phyloP scores from a whole-genome alignment of 2,113 vertebrate genomes.

The Tetrax tetrax region DNA sequence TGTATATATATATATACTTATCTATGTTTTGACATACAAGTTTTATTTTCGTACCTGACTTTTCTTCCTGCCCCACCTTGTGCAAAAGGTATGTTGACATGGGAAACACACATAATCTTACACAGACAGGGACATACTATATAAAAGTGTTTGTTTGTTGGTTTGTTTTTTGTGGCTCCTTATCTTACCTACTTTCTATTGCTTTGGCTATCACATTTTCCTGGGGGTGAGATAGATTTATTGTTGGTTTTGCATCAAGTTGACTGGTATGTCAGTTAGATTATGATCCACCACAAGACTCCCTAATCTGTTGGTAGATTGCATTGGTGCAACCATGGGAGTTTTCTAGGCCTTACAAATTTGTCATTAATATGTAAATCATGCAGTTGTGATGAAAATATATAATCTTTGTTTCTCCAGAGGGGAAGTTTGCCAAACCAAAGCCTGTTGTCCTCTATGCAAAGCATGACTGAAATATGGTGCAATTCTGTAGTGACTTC shows the following conservation, averaged over 20 bases:
- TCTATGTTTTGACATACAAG: neutral
- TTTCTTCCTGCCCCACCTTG: neutral
- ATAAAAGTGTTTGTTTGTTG: neutral
- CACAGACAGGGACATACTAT: neutral
- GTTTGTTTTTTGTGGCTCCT: neutral
- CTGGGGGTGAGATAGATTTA: neutral
- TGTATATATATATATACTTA: neutral
- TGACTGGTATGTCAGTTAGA: neutral
- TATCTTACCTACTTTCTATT: neutral
- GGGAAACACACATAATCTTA: neutral
- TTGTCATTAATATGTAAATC: neutral
- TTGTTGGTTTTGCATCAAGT: neutral
- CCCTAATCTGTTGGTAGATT: neutral
- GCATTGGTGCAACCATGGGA: neutral
- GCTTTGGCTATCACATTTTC: neutral
- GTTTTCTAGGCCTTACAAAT: neutral
- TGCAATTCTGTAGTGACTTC: neutral
- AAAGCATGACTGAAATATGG: neutral
- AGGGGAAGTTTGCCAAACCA: neutral
- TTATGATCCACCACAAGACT: neutral
- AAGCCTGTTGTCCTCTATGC: neutral
- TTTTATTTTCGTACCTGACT: neutral
- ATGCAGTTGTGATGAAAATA: neutral
- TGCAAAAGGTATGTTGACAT: neutral
- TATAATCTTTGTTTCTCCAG: neutral